Conservation (phyloP, 1,140 invertebrate species). For the Macrobrachium nipponense region DNA sequence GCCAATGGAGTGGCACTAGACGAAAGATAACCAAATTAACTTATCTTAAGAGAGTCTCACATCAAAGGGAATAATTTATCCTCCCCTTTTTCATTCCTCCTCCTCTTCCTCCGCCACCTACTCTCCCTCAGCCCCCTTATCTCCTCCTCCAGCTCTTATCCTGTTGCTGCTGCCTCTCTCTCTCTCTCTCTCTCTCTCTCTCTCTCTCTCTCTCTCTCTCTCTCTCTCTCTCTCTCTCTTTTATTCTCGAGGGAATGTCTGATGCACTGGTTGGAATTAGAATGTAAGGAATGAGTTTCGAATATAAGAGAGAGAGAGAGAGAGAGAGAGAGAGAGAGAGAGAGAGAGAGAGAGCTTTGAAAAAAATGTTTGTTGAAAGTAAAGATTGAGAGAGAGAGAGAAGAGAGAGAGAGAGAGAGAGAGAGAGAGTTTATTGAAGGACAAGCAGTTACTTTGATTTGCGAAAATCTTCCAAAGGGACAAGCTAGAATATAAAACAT, state of each 20-base stretch:
- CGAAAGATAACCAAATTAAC: too few relatives aligned
- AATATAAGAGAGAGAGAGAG: conserved; percentile 1
- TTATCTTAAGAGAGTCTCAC: too few relatives aligned
- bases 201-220: too few relatives aligned
- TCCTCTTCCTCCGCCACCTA: not conserved
- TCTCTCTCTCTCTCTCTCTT: not conserved
- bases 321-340: conserved; percentile 18
- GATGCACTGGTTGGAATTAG: not conserved
- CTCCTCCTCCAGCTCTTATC: not conserved
- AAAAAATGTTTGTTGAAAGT: too few relatives aligned
- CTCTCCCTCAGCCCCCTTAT: not conserved
- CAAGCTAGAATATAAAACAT: too few relatives aligned
- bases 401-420: conserved; percentile 17
- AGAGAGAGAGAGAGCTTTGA: conserved; percentile 11
- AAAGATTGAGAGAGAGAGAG: conserved; percentile 12
- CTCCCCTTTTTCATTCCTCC: not conserved
- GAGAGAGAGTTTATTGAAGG: not conserved
- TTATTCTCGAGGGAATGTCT: not conserved
- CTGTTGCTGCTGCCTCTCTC: not conserved
- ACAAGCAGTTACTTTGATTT: too few relatives aligned
- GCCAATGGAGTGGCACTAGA: too few relatives aligned
- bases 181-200: not conserved
- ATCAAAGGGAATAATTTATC: not conserved
- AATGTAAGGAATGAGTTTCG: not conserved
- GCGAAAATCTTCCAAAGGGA: too few relatives aligned